Evolutionary conservation across 2,113 vertebrate species (phyloP), one percentile per base, ranked within the genome.

Genomic region (Pygathrix nemaeus): DNA sequence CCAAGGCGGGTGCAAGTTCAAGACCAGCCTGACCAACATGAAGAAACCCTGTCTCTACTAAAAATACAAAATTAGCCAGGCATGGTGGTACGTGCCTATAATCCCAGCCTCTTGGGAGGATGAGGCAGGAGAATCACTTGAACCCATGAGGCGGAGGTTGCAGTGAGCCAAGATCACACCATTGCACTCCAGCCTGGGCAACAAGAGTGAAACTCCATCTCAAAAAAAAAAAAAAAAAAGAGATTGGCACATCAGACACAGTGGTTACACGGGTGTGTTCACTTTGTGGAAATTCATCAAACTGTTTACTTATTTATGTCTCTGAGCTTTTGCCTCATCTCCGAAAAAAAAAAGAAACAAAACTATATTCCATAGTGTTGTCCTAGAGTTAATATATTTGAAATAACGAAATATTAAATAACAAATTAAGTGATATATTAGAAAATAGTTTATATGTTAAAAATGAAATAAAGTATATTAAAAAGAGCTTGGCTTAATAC

Each of bases 351-450:
- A 38, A 35, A 52, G 52, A 81, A 38, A 32, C 45, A 55, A 55
- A 45, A 20, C 72, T 59, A 21, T 32, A 76, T n/a, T 20, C 48
- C 10, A 78, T 0, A 35, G 8, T 66, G 7, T 40, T 90, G 14
- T 48, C 52, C 90, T 88, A 87, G 27, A 86, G 75, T 76, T 13
- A 89, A 82, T 48, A 18, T 66, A 91, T 75, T 80, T 93, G 40
- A 83, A 70, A 59, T 52, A n/a, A 76, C 18, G 30, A 55, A 94
- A 88, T 57, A 94, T 61, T 73, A 93, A 88, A 45, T 38, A 38
- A 76, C 3, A 35, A 9, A 45, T 32, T 43, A 94, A 80, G 5
- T 43, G 18, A 79, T 90, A 52, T 12, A 61, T 3, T 90, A 81
- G 68, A 6, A 38, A 84, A 61, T 61, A 61, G 30, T 75, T 92